phyloP scores from a whole-genome alignment of 2,797 vertebrate genomes.

The Hemitrygon akajei region DNA sequence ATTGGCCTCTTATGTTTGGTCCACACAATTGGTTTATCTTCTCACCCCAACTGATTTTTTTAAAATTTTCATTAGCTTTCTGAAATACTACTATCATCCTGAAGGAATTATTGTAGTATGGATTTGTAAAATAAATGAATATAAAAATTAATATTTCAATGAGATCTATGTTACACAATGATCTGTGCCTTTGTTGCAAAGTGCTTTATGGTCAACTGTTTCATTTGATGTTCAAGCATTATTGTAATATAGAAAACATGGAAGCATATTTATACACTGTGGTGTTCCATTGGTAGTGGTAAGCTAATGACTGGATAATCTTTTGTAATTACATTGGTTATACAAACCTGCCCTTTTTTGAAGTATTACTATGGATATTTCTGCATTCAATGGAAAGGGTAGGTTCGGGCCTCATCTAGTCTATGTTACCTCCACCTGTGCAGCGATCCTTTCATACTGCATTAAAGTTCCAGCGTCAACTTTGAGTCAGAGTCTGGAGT shows the following conservation, averaged over 20 bases:
- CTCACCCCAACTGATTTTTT: neutral
- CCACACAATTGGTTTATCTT: neutral
- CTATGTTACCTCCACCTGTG: too few relatives aligned
- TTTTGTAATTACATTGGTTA: neutral
- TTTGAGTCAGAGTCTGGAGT: neutral
- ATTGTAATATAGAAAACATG: neutral
- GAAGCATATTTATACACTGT: neutral
- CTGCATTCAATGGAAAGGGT: neutral
- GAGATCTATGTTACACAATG: neutral
- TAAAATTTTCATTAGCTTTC: neutral
- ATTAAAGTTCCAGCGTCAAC: neutral
- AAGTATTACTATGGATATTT: neutral
- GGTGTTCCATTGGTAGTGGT: neutral
- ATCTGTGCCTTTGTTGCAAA: neutral
- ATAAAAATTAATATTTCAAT: neutral
- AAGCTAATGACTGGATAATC: neutral
- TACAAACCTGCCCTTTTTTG: neutral
- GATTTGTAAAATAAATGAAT: neutral
- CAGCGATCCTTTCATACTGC: neutral
- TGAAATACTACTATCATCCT: neutral
- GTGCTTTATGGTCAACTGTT: neutral
- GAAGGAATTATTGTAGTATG: neutral
- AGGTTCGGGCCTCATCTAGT: too few relatives aligned
- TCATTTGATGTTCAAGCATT: neutral
- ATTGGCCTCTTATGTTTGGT: too few relatives aligned